Conservation (phyloP, 1,140 invertebrate species). For the Tyrophagus putrescentiae region DNA sequence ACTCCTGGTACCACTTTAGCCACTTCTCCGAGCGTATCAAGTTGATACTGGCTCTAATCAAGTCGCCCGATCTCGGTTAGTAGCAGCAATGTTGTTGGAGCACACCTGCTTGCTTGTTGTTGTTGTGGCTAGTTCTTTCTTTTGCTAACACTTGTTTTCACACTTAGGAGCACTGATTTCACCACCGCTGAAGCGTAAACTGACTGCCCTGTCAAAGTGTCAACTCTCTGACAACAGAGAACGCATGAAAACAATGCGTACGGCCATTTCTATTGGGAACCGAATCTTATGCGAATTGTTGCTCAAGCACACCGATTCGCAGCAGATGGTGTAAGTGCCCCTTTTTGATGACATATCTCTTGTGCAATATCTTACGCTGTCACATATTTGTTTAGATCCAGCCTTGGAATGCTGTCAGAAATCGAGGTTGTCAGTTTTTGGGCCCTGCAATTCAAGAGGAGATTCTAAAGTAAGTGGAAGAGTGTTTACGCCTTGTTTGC, state of each 20-base stretch:
- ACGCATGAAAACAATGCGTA: slow-evolving; percentile 57
- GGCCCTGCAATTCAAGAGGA: slow-evolving; percentile 51
- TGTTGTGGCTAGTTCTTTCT: too few species aligned
- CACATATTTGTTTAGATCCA: slow-evolving; percentile 46
- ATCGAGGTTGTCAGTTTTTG: slow-evolving; percentile 92
- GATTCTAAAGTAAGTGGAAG: slow-evolving; percentile 16
- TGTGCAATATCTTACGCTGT: not conserved
- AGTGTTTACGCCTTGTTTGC: slow-evolving; percentile 6
- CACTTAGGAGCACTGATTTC: slow-evolving; percentile 41
- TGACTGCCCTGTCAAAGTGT: slow-evolving; percentile 80
- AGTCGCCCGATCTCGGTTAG: not conserved
- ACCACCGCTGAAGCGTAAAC: slow-evolving; percentile 83
- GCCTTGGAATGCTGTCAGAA: slow-evolving; percentile 88
- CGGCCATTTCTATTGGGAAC: slow-evolving; percentile 78
- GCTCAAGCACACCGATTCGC: slow-evolving; percentile 79
- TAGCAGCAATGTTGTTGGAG: too few species aligned
- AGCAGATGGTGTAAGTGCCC: slow-evolving; percentile 45
- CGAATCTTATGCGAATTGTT: slow-evolving; percentile 87
- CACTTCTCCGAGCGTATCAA: not conserved
- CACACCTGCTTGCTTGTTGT: too few species aligned
- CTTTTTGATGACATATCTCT: not conserved
- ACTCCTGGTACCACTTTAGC: not conserved
- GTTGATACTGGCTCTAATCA: not conserved
- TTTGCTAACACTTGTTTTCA: not conserved
- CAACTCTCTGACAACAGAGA: slow-evolving; percentile 58